These are phyloP conservation scores for Todiramphus chloris DNA, from an alignment of 2,113 vertebrate genomes.

Conservation along the genomic window DNA sequence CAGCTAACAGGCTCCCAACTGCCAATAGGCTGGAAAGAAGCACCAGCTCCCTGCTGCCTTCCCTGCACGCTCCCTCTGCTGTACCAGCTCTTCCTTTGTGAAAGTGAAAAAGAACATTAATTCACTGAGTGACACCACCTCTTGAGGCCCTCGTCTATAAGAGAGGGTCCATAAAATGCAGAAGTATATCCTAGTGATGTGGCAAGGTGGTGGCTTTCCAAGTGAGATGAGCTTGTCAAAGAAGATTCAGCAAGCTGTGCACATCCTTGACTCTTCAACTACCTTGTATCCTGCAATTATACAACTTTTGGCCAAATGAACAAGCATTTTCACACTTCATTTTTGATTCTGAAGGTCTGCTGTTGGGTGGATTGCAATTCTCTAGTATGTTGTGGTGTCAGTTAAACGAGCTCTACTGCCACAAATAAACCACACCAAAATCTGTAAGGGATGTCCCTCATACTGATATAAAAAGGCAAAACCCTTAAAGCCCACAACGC, in stretches of 20 bases:
- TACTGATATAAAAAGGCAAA: background rate
- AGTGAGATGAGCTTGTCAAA: background rate
- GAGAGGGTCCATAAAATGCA: background rate
- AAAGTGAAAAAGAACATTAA: background rate
- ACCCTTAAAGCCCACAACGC: background rate
- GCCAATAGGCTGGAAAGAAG: background rate
- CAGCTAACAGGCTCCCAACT: background rate
- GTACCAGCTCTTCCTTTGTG: background rate
- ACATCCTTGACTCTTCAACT: background rate
- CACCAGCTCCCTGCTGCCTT: background rate
- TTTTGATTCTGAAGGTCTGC: background rate
- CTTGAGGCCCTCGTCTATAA: background rate
- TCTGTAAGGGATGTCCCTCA: background rate
- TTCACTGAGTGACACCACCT: background rate
- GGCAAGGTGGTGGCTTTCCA: background rate
- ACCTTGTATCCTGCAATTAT: background rate
- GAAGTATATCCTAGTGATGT: background rate
- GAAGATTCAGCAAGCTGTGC: background rate
- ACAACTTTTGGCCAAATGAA: background rate
- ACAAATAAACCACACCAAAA: background rate
- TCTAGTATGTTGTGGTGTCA: background rate
- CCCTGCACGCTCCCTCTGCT: background rate
- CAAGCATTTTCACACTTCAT: background rate
- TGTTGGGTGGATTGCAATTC: background rate
- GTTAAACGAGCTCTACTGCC: background rate